Base-by-base conservation (phyloP, 2,113 vertebrate genomes). In the Cercopithecus mona region DNA sequence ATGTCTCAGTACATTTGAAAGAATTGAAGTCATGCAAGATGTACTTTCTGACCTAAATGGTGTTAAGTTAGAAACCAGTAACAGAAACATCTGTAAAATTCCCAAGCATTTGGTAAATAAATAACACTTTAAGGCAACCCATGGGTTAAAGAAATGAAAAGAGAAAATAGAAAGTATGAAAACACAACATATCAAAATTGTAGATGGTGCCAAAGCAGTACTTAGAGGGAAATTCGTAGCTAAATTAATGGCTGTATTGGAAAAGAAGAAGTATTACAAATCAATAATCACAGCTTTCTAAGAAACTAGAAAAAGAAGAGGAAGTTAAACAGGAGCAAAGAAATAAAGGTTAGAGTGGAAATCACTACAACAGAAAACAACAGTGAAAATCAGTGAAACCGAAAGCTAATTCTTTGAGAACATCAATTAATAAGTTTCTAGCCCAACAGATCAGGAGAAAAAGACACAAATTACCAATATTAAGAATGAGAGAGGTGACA, bases 1-100 rank as follows among this genome's bases (percentile, higher is more conserved):
- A 76, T 82, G 43, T 88, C 43, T 64, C 27, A 97, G 32, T 43
- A 86, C 79, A 50, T 93, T 85, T 85, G 72, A 92, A 96, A 95
- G 72, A 93, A 88, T 68, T 40, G 32, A 83, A 20, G 32, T 91
- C n/a, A 78, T 70, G 38, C 66, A 88, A 75, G 38, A 23, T 64
- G 43, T 94, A 17, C 35, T 76, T 50, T 85, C 27, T 75, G 25
- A 92, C 30, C 40, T 94, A 97, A 93, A 32, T 79, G 64, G 32
- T 89, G 89, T 88, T 96, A 86, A 93, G 30, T 86, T 96, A 93
- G 48, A 90, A 83, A 79, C 79, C 61, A 59, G 1, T 90, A 87
- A 85, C n/a, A 64, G 32, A 92, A 96, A 64, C 20, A 57, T 38
- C 43, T 94, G 2, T 92, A 84, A 83, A 94, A 55, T 61, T 55